Evolutionary conservation across 2,113 vertebrate genomes (phyloP).

Genomic region (Hyperoodon ampullatus): DNA sequence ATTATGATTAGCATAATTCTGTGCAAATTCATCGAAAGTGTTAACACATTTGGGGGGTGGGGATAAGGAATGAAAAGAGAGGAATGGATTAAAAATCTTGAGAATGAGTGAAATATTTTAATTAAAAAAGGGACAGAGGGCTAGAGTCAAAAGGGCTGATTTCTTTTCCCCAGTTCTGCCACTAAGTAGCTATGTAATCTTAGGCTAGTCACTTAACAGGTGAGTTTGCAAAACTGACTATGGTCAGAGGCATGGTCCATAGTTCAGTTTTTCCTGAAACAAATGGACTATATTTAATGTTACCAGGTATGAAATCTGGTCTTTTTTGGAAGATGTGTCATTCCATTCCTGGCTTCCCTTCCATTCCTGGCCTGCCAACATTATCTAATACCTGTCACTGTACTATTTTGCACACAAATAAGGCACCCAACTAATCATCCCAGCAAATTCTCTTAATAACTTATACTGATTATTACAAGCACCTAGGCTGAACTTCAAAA

Average conservation of each 20-base stretch:
- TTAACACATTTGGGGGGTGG: neutral
- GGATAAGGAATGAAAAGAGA: neutral
- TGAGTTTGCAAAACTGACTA: neutral
- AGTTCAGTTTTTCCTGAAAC: neutral
- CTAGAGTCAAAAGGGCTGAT: neutral
- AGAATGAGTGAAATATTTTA: slow-evolving; percentile 42
- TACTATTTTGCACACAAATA: neutral
- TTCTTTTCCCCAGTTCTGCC: neutral
- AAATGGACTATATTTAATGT: neutral
- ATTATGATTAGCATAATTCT: slow-evolving; percentile 21
- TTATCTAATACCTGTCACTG: neutral
- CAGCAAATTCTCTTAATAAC: neutral
- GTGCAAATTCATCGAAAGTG: neutral
- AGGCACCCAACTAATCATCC: neutral
- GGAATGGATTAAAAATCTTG: slow-evolving; percentile 13
- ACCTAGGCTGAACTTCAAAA: neutral
- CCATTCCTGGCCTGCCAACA: neutral
- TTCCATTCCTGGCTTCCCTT: neutral
- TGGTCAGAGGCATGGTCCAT: neutral
- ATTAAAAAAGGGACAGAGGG: neutral
- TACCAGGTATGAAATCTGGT: neutral
- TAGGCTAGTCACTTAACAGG: neutral
- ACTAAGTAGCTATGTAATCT: neutral
- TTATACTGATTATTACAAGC: neutral
- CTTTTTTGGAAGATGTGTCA: neutral